A percentile compares a stretch with the other conserved stretches of the same genome.
Conservation (phyloP, 2,888 invertebrate genomes). For the Macroteleia sp. region DNA sequence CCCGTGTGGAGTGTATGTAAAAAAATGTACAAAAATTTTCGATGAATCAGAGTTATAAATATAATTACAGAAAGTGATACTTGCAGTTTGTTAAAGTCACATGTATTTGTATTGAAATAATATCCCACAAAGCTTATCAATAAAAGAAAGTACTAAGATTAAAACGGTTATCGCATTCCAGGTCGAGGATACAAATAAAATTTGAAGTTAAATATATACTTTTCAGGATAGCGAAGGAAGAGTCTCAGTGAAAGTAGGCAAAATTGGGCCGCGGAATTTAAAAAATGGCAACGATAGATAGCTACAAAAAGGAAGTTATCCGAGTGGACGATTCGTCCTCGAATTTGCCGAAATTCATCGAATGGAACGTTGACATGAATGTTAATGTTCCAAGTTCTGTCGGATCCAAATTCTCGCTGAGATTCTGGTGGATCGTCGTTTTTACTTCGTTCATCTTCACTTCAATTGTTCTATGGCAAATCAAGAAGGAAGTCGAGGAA, state of each 20-base stretch:
- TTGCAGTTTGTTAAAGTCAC: no score
- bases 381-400: slow-evolving; percentile 56
- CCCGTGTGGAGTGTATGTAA: no score
- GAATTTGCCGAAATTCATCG: slow-evolving; percentile 71
- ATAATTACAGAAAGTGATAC: no score
- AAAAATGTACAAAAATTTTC: no score
- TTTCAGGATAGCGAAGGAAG: slow-evolving; percentile 50
- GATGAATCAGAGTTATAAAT: no score
- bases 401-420: slow-evolving; percentile 26
- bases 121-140: no score
- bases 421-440: slow-evolving; percentile 8
- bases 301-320: slow-evolving; percentile 68
- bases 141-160: no score
- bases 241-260: slow-evolving; percentile 51
- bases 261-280: slow-evolving; percentile 38
- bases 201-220: not conserved
- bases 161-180: no score
- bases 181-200: no score
- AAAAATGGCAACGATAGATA: slow-evolving; percentile 66
- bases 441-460: slow-evolving; percentile 11
- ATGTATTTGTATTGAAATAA: no score
- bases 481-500: slow-evolving; percentile 28
- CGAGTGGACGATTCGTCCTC: slow-evolving; percentile 64
- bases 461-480: slow-evolving; percentile 26
- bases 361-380: slow-evolving; percentile 78